phyloP scores from a whole-genome alignment of 1,140 invertebrate genomes.

The Zophobas morio region DNA sequence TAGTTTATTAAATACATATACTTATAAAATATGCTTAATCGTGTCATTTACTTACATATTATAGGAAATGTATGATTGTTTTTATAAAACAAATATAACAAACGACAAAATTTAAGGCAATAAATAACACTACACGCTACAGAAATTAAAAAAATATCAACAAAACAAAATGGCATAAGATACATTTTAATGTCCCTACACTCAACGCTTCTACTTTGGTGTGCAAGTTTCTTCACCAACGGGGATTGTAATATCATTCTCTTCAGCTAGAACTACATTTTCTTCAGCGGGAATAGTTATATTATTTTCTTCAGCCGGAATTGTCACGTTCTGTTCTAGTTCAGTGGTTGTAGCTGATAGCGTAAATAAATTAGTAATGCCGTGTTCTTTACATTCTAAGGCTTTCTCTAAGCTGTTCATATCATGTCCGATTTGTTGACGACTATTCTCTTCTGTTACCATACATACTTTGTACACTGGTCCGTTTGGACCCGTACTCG shows the following conservation, averaged over 20 bases:
- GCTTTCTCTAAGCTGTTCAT: slow-evolving; percentile 64
- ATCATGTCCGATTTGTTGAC: slow-evolving; percentile 66
- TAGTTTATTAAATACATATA: slow-evolving; percentile 43
- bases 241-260: slow-evolving; percentile 51
- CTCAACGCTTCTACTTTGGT: too few relatives aligned
- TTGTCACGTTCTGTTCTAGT: slow-evolving; percentile 19
- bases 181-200: background rate
- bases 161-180: slow-evolving; percentile 3
- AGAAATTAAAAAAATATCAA: slow-evolving; percentile 37
- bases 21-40: slow-evolving; percentile 50
- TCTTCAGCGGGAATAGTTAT: background rate
- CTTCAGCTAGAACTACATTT: background rate
- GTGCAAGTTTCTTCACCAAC: slow-evolving; percentile 38
- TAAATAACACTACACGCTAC: slow-evolving; percentile 27
- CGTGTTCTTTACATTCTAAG: slow-evolving; percentile 38
- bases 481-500: slow-evolving; percentile 62
- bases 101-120: slow-evolving; percentile 44
- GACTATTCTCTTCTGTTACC: slow-evolving; percentile 65
- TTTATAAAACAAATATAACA: slow-evolving; percentile 2
- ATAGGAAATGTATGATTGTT: too few relatives aligned
- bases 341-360: slow-evolving; percentile 22
- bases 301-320: slow-evolving; percentile 28
- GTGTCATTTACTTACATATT: slow-evolving; percentile 11
- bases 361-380: slow-evolving; percentile 43
- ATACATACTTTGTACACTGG: slow-evolving; percentile 68